Evolutionary conservation across 2,888 invertebrate species (phyloP), one percentile per base, ranked within the genome.

Genomic region (Lepidonotus clava): DNA sequence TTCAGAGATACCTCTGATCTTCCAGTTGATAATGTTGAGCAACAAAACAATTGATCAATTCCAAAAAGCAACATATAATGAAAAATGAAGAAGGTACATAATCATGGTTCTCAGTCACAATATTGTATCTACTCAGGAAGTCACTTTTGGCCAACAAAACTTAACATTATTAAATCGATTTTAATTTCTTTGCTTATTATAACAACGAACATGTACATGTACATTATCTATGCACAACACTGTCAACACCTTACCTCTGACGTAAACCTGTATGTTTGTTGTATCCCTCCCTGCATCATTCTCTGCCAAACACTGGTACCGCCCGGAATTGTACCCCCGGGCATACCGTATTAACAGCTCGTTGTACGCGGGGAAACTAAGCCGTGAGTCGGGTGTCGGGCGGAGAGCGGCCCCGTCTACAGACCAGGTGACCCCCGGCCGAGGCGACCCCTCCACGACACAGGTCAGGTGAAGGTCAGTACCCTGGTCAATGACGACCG

Each of bases 391-490:
- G n/a, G 86, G 83, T 24, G 91, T 89, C 28, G 90, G 86, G 28
- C 66, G 46, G 6, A 92, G 32, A 76, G 83, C 86, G 32, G 87
- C 67, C 28, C 90, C 90, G 40, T 90, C 87, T 36, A 88, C 89
- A 53, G 86, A 86, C 93, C 93, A 93, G 40, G 89, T 88, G 40
- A 92, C 86, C 38, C 28, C 83, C 2, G 93, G 93, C 11, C 84
- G 40, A 0, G 92, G 92, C 28, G 90, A 89, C 21, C 93, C 93
- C 66, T 88, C 87, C 36, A 91, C 88, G 24, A 83, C 86, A 88
- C 93, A 93, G 8, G 88, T 90, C 36, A 92, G 88, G 18, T 88
- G 88, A 51, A 92, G 88, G 85, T 90, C 88, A 34, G 90, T 89
- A 18, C 90, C 90, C 38, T 90, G 86, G 56, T 90, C 90, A 5